Evolutionary conservation across 2,797 vertebrate genomes (phyloP).

Genomic region (Oryzias dopingdopingensis): DNA sequence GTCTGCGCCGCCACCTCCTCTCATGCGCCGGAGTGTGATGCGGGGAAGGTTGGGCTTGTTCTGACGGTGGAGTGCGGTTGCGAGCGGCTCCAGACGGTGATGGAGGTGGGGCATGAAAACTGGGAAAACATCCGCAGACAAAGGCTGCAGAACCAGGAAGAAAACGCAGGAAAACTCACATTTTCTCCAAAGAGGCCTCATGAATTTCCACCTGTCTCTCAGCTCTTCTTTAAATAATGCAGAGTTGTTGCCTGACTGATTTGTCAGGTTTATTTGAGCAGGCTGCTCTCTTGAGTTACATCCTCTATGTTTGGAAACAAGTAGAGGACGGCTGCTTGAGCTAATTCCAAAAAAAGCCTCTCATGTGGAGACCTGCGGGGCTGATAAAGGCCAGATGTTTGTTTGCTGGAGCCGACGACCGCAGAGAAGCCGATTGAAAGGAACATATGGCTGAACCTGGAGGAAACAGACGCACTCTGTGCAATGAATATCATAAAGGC

Average conservation of each 20-base stretch:
- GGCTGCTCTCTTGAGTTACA: not conserved
- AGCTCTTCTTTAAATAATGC: not conserved
- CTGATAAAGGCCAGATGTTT: constrained; percentile 39
- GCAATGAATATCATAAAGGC: too few species aligned
- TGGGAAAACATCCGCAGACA: not conserved
- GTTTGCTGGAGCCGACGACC: constrained; percentile 25
- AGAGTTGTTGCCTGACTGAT: not conserved
- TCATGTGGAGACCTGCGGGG: constrained; percentile 16
- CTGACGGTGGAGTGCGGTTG: not conserved
- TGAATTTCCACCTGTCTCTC: too few species aligned
- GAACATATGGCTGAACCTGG: not conserved
- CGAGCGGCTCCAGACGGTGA: constrained; percentile 4
- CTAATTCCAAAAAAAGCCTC: constrained; percentile 11
- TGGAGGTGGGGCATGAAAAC: not conserved
- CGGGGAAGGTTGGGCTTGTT: not conserved
- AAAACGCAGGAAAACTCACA: too few species aligned
- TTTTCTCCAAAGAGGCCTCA: too few species aligned
- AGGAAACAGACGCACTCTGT: not conserved
- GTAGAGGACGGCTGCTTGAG: not conserved
- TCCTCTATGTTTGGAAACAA: not conserved
- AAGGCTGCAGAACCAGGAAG: too few species aligned
- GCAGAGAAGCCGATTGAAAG: constrained; percentile 1
- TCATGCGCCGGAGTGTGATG: not conserved
- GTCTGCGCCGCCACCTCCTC: constrained; percentile 4
- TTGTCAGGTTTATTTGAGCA: not conserved